phyloP scores from a whole-genome alignment of 2,113 vertebrate genomes.

The Leuciscus idus region DNA sequence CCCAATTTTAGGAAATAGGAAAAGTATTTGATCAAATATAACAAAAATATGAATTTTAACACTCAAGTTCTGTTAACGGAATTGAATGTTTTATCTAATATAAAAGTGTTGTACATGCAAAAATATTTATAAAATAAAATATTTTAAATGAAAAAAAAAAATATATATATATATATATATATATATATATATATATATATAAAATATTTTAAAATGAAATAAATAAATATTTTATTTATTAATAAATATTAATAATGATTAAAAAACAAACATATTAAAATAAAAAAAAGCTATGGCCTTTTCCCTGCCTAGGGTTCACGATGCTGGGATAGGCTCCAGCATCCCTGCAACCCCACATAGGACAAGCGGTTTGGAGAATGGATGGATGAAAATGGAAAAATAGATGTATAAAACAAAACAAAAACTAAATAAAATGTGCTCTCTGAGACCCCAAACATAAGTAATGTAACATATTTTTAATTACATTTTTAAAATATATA shows the following conservation, averaged over 20 bases:
- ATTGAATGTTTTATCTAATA: background rate
- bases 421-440: too few species aligned
- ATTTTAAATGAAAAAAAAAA: background rate
- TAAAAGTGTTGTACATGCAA: background rate
- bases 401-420: too few species aligned
- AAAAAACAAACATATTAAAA: background rate
- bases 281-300: background rate
- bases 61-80: too few species aligned
- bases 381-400: too few species aligned
- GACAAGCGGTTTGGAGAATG: too few species aligned
- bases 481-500: too few species aligned
- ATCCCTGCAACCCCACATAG: background rate
- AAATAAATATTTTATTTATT: background rate
- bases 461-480: background rate
- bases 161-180: too few species aligned
- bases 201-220: background rate
- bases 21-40: background rate
- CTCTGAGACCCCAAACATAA: background rate
- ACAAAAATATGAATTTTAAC: too few species aligned
- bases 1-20: background rate
- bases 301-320: background rate
- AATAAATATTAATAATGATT: background rate
- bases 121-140: background rate
- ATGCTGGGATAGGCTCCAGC: background rate
- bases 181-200: too few species aligned